A percentile compares a stretch with the other conserved stretches of the same genome.
These are phyloP conservation scores for Myzus persicae DNA, from an alignment of 1,140 invertebrate genomes.

Conservation along the genomic window DNA sequence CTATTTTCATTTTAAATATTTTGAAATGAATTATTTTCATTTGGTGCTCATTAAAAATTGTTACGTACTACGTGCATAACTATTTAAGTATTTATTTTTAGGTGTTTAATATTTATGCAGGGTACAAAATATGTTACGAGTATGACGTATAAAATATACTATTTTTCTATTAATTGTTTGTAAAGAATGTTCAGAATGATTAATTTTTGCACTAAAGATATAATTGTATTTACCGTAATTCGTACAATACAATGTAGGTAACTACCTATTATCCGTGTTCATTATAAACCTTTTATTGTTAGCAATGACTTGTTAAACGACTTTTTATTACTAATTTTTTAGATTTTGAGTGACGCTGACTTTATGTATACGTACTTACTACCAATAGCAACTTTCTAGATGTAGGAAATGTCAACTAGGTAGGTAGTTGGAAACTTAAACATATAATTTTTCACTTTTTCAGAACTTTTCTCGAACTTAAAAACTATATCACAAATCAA, in stretches of 20 bases:
- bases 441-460: not conserved
- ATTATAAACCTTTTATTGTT: not conserved
- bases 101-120: no score
- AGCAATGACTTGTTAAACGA: not conserved
- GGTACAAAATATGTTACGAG: no score
- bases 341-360: not conserved
- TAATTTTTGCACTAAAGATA: not conserved
- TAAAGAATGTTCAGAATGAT: not conserved
- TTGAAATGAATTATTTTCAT: not conserved
- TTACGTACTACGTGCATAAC: no score
- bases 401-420: not conserved
- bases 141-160: no score
- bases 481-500: not conserved
- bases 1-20: no score
- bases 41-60: not conserved
- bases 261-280: not conserved
- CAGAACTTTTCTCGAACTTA: not conserved
- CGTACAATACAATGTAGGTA: not conserved
- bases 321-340: not conserved
- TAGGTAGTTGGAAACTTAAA: not conserved
- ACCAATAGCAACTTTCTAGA: not conserved
- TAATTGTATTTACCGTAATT: not conserved
- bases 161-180: no score
- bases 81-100: no score
- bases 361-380: not conserved